phyloP scores from a whole-genome alignment of 2,888 invertebrate genomes.

The Isotomurus palustris region DNA sequence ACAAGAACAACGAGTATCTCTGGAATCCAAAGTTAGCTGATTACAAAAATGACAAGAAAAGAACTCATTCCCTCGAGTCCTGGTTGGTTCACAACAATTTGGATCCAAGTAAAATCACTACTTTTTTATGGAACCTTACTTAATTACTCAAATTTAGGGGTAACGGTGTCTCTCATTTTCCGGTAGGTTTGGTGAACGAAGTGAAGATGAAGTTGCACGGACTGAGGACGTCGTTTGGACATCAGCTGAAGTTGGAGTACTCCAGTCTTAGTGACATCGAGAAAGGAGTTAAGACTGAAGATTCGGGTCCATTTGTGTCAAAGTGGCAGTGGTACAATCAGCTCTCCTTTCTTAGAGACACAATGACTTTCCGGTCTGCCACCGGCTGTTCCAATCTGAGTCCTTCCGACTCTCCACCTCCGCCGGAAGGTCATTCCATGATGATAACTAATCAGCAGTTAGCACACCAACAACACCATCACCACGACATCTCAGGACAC shows the following conservation, averaged over 20 bases:
- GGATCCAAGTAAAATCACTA: constrained; percentile 24
- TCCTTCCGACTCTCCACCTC: constrained; percentile 4
- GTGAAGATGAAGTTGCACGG: constrained; percentile 35
- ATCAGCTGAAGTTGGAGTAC: constrained; percentile 33
- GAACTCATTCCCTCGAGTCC: constrained; percentile 26
- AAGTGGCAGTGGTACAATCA: constrained; percentile 39
- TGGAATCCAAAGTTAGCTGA: constrained; percentile 39
- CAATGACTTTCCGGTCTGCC: constrained; percentile 30
- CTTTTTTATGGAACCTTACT: not conserved
- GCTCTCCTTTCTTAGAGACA: constrained; percentile 32
- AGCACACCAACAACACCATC: not conserved
- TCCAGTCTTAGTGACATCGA: constrained; percentile 23
- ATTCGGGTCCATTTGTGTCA: constrained; percentile 17
- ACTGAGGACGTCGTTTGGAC: constrained; percentile 32
- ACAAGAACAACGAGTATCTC: constrained; percentile 28
- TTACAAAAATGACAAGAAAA: constrained; percentile 34
- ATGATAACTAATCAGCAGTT: not conserved
- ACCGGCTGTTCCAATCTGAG: not conserved
- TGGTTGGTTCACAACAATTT: constrained; percentile 31
- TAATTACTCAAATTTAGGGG: not conserved
- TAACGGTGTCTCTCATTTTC: no score
- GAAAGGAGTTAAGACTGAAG: constrained; percentile 1
- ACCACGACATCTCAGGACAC: not conserved
- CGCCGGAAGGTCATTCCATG: not conserved
- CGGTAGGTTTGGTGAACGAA: constrained; percentile 31